Base-by-base conservation (phyloP, 2,888 invertebrate genomes). In the Pseudanteris insignis region DNA sequence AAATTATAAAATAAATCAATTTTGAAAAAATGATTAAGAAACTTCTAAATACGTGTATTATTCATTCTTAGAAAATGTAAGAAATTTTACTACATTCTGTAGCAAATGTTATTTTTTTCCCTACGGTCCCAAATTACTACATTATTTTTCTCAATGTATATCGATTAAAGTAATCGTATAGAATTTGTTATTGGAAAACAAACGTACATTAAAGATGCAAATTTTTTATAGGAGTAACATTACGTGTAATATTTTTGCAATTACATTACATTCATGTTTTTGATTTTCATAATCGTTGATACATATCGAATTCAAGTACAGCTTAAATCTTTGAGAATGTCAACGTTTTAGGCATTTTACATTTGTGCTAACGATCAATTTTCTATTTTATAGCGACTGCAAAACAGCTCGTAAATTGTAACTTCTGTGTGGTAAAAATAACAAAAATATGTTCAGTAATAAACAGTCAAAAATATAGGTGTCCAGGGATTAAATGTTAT, bases 381-480 rank as follows among this genome's bases (percentile, higher is more conserved):
- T 57, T 33, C 43, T 57, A 57, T 41, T 48, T 41, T 48, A 43
- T 37, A 30, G 48, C 41, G 36, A 36, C 38, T 37, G 34, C 36
- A 7, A 15, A 58, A 29, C 38, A 9, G 32, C 24, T 24, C 37
- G 30, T 54, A 63, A 53, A 60, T 60, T 47, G 34, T 24, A 34
- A 53, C 21, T 43, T 51, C 34, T 18, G 44, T 48, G 38, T 44
- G 37, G 55, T 30, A 63, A 67, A 63, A 66, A 67, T 30, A 67
- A 59, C 65, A 54, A 63, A 51, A 68, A 64, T 63, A 64, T 64
- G 66, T 67, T 58, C 66, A 69, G 72, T 74, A 72, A 78, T 76
- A 75, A 76, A 57, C 48, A 76, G 74, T 75, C 71, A 70, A 74
- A 73, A 64, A 71, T 75, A 76, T 77, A 69, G 75, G 73, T 75